Base-by-base conservation (phyloP, 2,888 invertebrate species). In the Eupithecia exiguata region DNA sequence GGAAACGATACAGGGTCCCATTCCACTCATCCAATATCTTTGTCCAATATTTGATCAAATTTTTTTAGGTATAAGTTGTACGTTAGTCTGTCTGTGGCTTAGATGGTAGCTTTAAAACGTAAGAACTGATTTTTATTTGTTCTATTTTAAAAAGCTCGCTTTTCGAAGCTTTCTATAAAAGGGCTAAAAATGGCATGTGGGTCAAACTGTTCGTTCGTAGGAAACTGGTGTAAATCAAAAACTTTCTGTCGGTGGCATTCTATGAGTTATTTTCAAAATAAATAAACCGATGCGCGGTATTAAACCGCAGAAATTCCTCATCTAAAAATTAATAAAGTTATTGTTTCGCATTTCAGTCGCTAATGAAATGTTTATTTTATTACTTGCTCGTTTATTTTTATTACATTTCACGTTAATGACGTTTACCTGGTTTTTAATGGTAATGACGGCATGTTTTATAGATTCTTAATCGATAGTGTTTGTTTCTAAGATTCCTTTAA, bases 331-430 rank as follows among this genome's bases (percentile, higher is more conserved):
- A 38, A 65, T 38, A 36, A 65, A 63, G 35, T 16, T 36, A 65
- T 36, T 12, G 62, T 62, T 62, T 62, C 18, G 62, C 35, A 5
- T 62, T 67, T 30, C 43, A 46, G 49, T 68, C 68, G 46, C 21
- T 58, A 40, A 58, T 58, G 14, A 36, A 58, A 69, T 53, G 21
- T 69, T 53, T 38, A 40, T 38, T 69, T 69, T 58, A 58, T 58
- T n/a, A 69, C 35, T 49, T 68, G n/a, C 25, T 30, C n/a, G 21
- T 68, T 67, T 49, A 49, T 68, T 68, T 68, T 53, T 46, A 68
- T 68, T 46, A 63, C 63, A 30, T 35, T 35, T 35, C 36, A 35
- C 35, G 62, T n/a, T 63, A 35, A 63, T 35, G 7, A 63, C 7
- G 36, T 35, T 63, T 63, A 10, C 63, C 63, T 65, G 38, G 38